Conservation (phyloP, 2,888 invertebrate species). For the Ceramica pisi region DNA sequence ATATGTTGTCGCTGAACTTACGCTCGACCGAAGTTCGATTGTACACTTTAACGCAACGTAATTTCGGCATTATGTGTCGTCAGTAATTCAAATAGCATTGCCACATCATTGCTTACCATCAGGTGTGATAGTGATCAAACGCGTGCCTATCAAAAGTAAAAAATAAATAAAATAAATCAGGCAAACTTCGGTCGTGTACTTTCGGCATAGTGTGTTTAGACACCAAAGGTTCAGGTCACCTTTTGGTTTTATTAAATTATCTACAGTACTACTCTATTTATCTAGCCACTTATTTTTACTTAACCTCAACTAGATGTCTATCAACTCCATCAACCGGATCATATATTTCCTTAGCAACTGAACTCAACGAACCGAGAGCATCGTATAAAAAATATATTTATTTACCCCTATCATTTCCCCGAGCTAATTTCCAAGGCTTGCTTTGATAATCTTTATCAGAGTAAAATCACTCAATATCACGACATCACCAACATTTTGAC, state of each 20-base stretch:
- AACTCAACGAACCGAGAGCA: background rate
- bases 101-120: no score
- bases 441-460: slow-evolving; percentile 33
- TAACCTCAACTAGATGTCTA: background rate
- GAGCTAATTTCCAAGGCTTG: slow-evolving; percentile 32
- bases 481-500: slow-evolving; percentile 42
- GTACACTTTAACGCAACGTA: no score
- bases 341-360: background rate
- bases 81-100: no score
- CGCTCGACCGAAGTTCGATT: no score
- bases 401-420: background rate
- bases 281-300: background rate
- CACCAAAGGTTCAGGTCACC: no score
- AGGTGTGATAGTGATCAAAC: no score
- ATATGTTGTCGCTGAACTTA: no score
- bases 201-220: no score
- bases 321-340: background rate
- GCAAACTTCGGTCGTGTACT: no score
- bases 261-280: background rate
- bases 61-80: no score
- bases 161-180: no score
- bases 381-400: slow-evolving; percentile 2
- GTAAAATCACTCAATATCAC: slow-evolving; percentile 58
- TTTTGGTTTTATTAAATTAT: background rate
- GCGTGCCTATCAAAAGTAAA: no score